A percentile compares a stretch with the other conserved stretches of the same genome.
These are phyloP conservation scores for Clanis bilineata DNA, from an alignment of 2,888 invertebrate species.

Conservation along the genomic window DNA sequence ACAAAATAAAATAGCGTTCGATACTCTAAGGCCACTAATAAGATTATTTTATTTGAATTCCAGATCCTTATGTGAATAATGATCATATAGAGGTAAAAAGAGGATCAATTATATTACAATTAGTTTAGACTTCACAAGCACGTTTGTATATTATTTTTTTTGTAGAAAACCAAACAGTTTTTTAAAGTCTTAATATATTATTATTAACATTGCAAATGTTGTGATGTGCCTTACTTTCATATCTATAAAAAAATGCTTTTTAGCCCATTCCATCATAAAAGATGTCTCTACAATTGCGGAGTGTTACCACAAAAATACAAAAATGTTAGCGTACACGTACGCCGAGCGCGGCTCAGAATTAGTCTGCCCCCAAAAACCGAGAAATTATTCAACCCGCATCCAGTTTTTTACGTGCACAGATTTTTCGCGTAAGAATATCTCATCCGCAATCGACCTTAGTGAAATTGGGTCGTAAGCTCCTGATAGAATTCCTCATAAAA, in stretches of 20 bases:
- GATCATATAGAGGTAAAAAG: too few species aligned
- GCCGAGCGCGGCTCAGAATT: neutral
- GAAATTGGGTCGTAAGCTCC: conserved; percentile 45
- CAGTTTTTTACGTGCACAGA: conserved; percentile 47
- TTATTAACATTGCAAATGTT: neutral
- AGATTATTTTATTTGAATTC: too few species aligned
- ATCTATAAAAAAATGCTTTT: neutral
- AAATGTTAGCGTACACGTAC: neutral
- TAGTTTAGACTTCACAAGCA: too few species aligned
- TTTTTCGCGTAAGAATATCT: conserved; percentile 45
- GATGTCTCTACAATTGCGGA: neutral
- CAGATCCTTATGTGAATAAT: too few species aligned
- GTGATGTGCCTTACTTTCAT: neutral
- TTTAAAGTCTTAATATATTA: too few species aligned
- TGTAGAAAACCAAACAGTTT: too few species aligned
- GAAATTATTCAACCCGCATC: conserved; percentile 51
- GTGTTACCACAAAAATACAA: neutral
- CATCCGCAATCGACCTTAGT: conserved; percentile 39
- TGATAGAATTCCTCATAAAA: conserved; percentile 47
- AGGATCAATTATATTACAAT: too few species aligned
- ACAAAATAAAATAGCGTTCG: too few species aligned
- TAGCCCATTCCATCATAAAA: neutral
- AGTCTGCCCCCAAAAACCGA: conserved; percentile 23
- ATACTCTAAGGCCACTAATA: too few species aligned
- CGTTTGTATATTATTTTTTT: too few species aligned